Conservation (phyloP, 2,113 vertebrate genomes). For the Typhlomys cinereus region DNA sequence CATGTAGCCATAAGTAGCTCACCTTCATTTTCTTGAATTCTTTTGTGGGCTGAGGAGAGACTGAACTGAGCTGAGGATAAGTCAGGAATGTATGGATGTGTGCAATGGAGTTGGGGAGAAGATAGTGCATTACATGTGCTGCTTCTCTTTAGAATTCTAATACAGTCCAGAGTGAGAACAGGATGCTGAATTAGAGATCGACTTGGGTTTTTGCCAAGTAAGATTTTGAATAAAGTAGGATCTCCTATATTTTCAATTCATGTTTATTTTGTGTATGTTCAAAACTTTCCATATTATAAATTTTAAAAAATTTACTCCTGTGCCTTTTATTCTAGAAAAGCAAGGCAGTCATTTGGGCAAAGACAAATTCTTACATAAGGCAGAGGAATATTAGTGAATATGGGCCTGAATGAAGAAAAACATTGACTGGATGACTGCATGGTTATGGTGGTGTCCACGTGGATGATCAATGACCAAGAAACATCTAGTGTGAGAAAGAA, state of each 20-base stretch:
- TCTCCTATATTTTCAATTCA: not conserved
- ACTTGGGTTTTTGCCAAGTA: not conserved
- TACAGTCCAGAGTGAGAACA: not conserved
- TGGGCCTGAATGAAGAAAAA: not conserved
- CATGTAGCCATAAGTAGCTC: not conserved
- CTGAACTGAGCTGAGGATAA: not conserved
- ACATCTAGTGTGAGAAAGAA: not conserved
- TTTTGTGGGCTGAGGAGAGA: not conserved
- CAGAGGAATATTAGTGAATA: not conserved
- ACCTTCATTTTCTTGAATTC: not conserved
- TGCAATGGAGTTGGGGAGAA: not conserved
- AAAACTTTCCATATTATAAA: not conserved
- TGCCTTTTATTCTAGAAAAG: slow-evolving; percentile 19
- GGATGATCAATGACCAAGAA: not conserved
- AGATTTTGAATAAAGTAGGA: not conserved
- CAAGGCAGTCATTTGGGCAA: not conserved
- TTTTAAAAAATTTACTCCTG: not conserved
- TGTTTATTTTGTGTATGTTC: not conserved
- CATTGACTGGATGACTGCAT: not conserved
- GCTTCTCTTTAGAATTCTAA: not conserved
- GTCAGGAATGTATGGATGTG: not conserved
- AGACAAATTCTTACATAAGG: not conserved
- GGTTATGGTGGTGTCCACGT: not conserved
- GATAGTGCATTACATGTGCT: not conserved
- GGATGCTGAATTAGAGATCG: not conserved